Evolutionary conservation across 2,888 invertebrate genomes (phyloP).

Genomic region (Cenopis cana): DNA sequence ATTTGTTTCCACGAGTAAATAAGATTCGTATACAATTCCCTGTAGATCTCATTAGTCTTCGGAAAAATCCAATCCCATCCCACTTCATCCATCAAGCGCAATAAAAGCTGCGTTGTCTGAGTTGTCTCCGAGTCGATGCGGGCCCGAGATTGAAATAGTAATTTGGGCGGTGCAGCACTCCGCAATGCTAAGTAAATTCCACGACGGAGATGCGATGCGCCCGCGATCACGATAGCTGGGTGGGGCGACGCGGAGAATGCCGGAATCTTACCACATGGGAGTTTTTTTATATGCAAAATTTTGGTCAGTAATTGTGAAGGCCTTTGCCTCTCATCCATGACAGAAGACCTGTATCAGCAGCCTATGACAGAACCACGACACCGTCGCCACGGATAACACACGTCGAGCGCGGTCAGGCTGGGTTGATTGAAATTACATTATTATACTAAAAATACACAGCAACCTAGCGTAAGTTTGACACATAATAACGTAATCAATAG

Average conservation of each 20-base stretch:
- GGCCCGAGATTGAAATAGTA: conserved; percentile 70
- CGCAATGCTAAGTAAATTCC: conserved; percentile 69
- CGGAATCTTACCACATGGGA: conserved; percentile 25
- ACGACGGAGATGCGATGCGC: conserved; percentile 50
- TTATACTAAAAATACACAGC: too few species aligned
- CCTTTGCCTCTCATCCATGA: too few species aligned
- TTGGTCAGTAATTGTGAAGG: not conserved
- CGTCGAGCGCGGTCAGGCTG: too few species aligned
- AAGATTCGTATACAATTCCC: conserved; percentile 14
- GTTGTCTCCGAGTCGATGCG: conserved; percentile 23
- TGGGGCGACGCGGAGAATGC: conserved; percentile 45
- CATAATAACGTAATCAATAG: too few species aligned
- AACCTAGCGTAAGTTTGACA: too few species aligned
- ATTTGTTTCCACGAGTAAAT: conserved; percentile 3
- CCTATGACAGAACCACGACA: too few species aligned
- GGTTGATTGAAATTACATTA: too few species aligned
- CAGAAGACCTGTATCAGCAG: too few species aligned
- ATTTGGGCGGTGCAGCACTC: conserved; percentile 70
- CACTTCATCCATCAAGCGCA: conserved; percentile 35
- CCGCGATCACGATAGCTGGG: conserved; percentile 48
- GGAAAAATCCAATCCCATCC: conserved; percentile 39
- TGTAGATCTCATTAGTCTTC: conserved; percentile 33
- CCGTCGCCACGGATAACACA: too few species aligned
- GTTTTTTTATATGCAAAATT: not conserved
- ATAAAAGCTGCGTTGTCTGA: conserved; percentile 33